Conservation (phyloP, 1,140 invertebrate species). For the Lordiphosa clarofinis region DNA sequence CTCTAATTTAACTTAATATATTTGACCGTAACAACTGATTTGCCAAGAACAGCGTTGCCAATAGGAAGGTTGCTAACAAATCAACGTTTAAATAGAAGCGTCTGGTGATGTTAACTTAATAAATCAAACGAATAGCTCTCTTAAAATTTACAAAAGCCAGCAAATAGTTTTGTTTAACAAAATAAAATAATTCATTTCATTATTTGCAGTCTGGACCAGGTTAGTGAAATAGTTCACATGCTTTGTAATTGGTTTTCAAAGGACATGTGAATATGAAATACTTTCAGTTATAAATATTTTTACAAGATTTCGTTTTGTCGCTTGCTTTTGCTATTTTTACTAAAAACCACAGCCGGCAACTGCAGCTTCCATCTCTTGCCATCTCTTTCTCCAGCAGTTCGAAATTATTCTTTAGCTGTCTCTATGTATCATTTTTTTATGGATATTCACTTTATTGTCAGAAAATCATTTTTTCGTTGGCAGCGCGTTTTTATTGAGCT, state of each 20-base stretch:
- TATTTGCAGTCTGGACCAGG: no score
- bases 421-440: conserved; percentile 16
- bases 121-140: no score
- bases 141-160: no score
- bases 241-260: neutral
- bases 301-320: conserved; percentile 33
- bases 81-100: no score
- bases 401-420: conserved; percentile 46
- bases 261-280: conserved; percentile 31
- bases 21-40: no score
- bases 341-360: conserved; percentile 47
- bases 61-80: no score
- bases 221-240: neutral
- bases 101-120: no score
- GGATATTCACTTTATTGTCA: conserved; percentile 51
- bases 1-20: no score
- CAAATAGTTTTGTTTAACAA: no score
- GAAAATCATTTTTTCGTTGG: conserved; percentile 50
- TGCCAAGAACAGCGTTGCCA: no score
- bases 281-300: conserved; percentile 23
- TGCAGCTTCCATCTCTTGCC: neutral
- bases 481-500: conserved; percentile 39
- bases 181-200: no score
- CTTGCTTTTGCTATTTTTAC: conserved; percentile 48
- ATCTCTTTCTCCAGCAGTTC: conserved; percentile 7